Evolutionary conservation across 1,140 invertebrate genomes (phyloP).

Genomic region (Charaxes varanes): DNA sequence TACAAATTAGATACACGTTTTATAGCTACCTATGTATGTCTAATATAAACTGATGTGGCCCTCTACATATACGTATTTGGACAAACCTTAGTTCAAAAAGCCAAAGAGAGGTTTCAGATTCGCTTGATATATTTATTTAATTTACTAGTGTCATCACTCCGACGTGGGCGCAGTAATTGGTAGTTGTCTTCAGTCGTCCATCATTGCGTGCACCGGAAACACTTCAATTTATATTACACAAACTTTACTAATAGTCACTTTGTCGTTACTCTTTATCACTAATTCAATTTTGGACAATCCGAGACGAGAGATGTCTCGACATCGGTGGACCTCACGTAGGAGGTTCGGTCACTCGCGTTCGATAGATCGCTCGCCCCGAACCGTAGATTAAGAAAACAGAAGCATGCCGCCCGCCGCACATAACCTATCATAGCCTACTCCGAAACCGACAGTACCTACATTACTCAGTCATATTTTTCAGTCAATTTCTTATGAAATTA

Average conservation of each 20-base stretch:
- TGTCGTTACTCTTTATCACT: conserved; percentile 56
- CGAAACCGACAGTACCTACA: conserved; percentile 64
- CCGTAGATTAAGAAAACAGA: conserved; percentile 41
- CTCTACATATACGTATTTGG: no score
- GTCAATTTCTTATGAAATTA: conserved; percentile 72
- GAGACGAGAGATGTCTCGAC: conserved; percentile 32
- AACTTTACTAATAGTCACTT: conserved; percentile 69
- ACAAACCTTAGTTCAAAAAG: no score
- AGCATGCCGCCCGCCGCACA: conserved; percentile 62
- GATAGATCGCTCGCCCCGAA: conserved; percentile 36
- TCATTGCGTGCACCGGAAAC: no score
- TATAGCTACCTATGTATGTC: conserved; percentile 57
- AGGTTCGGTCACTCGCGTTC: neutral
- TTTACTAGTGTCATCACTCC: no score
- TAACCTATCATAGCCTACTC: conserved; percentile 66
- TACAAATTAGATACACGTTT: conserved; percentile 72
- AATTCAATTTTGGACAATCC: conserved; percentile 37
- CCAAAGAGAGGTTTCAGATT: no score
- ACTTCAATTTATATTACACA: no score
- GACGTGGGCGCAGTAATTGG: no score
- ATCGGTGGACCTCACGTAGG: neutral
- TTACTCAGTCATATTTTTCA: conserved; percentile 73
- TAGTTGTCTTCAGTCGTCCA: no score
- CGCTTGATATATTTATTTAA: no score
- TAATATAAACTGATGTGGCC: no score